Percentiles rank a stretch among this genome's conserved stretches.
phyloP scores from a whole-genome alignment of 2,888 invertebrate species.

The Crepidodera aurea region DNA sequence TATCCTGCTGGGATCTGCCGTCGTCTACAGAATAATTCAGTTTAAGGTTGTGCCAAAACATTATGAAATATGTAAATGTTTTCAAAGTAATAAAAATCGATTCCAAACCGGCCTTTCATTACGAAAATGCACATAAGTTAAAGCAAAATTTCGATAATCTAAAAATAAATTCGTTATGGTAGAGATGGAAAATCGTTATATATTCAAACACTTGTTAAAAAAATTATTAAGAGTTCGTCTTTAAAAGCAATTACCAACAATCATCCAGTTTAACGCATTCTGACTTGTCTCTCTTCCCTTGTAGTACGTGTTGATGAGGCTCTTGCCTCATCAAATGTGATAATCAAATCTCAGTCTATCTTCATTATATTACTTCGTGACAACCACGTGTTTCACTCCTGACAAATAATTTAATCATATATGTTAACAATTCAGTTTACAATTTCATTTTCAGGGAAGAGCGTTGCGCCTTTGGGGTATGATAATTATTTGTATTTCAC shows the following conservation, averaged over 20 bases:
- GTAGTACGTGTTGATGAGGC: slow-evolving; percentile 34
- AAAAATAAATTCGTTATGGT: too few relatives aligned
- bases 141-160: too few relatives aligned
- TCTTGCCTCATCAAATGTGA: slow-evolving; percentile 39
- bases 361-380: slow-evolving; percentile 45
- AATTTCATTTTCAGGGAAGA: slow-evolving; percentile 10
- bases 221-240: too few relatives aligned
- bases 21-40: slow-evolving; percentile 16
- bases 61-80: slow-evolving; percentile 29
- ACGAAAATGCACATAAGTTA: not conserved
- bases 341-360: slow-evolving; percentile 48
- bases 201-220: too few relatives aligned
- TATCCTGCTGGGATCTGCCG: slow-evolving; percentile 4
- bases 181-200: too few relatives aligned
- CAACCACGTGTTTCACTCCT: slow-evolving; percentile 39
- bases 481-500: slow-evolving; percentile 14
- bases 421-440: slow-evolving; percentile 37
- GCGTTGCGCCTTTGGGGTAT: slow-evolving; percentile 3
- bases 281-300: not conserved
- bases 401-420: slow-evolving; percentile 43
- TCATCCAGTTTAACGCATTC: not conserved
- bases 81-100: slow-evolving; percentile 25
- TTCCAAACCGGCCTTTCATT: slow-evolving; percentile 1
- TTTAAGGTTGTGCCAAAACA: slow-evolving; percentile 24
- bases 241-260: too few relatives aligned